These are phyloP conservation scores for Poliocrania exsul DNA, from an alignment of 2,797 vertebrate genomes.

Conservation along the genomic window DNA sequence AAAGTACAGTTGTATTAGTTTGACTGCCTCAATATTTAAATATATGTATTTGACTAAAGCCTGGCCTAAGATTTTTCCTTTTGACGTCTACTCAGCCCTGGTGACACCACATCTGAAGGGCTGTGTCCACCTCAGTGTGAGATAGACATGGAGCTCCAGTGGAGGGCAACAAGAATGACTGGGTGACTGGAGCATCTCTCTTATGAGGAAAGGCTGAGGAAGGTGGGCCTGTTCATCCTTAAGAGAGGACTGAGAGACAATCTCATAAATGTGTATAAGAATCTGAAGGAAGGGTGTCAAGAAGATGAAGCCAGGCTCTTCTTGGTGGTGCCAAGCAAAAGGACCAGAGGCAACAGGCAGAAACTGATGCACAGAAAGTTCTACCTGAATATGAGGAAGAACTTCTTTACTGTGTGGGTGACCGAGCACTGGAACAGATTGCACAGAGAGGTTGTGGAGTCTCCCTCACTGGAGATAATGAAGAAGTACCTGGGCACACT, in stretches of 20 bases:
- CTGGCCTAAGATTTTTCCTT: not conserved
- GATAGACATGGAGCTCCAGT: not conserved
- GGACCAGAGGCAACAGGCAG: not conserved
- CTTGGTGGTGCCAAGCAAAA: too few species aligned
- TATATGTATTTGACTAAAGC: not conserved
- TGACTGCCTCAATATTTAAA: not conserved
- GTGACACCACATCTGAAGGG: not conserved
- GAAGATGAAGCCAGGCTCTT: not conserved
- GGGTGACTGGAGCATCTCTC: not conserved
- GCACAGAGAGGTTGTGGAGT: not conserved
- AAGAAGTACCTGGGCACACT: not conserved
- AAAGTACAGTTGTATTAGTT: not conserved
- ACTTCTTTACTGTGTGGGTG: not conserved
- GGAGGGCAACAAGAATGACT: not conserved
- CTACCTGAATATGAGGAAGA: not conserved
- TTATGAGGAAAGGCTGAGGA: not conserved
- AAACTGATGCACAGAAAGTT: not conserved
- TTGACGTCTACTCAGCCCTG: not conserved
- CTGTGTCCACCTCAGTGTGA: not conserved
- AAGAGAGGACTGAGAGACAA: not conserved
- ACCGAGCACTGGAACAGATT: rapidly evolving
- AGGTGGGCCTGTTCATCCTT: not conserved
- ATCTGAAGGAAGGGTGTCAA: not conserved
- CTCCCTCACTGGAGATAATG: not conserved
- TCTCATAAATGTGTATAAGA: not conserved